These are phyloP conservation scores for Nycticryphes semicollaris DNA, from an alignment of 2,113 vertebrate genomes.

Conservation along the genomic window DNA sequence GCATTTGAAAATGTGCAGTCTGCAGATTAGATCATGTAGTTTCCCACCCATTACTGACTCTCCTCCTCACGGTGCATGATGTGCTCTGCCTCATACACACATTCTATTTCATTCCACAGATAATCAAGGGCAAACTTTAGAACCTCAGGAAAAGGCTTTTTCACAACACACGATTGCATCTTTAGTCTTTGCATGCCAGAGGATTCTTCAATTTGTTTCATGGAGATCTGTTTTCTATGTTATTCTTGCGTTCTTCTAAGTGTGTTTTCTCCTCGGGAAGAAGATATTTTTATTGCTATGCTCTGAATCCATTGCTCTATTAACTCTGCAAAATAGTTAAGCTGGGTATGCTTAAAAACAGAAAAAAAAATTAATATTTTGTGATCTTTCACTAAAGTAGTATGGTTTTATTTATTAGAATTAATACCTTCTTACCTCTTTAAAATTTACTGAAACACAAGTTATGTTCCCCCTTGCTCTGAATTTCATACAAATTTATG, in stretches of 20 bases:
- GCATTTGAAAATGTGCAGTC: constrained; percentile 64
- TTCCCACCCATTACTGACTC: constrained; percentile 62
- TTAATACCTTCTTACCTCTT: constrained; percentile 8
- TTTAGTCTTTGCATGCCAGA: constrained; percentile 68
- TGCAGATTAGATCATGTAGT: constrained; percentile 63
- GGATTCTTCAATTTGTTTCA: constrained; percentile 70
- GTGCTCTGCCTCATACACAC: constrained; percentile 30
- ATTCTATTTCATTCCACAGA: constrained; percentile 65
- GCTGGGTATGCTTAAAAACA: constrained; percentile 36
- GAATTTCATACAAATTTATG: constrained; percentile 37
- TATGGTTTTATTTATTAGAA: constrained; percentile 17
- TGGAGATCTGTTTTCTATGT: constrained; percentile 60
- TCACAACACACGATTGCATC: constrained; percentile 61
- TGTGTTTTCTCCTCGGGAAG: constrained; percentile 51
- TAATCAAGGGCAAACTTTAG: constrained; percentile 75
- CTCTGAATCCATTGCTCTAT: constrained; percentile 55
- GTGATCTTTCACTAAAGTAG: neutral
- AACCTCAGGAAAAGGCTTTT: constrained; percentile 70
- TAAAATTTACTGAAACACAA: neutral
- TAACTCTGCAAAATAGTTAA: constrained; percentile 44
- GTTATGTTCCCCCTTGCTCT: constrained; percentile 5
- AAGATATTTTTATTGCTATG: constrained; percentile 57
- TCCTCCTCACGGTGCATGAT: neutral
- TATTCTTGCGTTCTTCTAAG: constrained; percentile 64
- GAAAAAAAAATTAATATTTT: neutral